These are phyloP conservation scores for Astatoreochromis straeleni DNA, from an alignment of 2,113 vertebrate genomes.

Conservation along the genomic window DNA sequence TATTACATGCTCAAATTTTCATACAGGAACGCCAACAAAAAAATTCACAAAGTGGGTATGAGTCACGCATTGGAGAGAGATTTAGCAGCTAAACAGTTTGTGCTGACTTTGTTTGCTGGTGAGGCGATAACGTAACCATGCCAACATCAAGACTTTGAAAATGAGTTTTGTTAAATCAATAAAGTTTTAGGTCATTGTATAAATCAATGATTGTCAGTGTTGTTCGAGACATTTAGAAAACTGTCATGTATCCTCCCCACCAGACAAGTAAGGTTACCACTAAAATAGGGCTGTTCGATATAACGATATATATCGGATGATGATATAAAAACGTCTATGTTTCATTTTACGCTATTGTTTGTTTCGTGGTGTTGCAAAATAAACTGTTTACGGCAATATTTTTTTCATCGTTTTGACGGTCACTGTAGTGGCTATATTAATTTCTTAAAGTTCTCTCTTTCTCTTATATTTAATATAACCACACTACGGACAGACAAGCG, in stretches of 20 bases:
- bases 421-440: background rate
- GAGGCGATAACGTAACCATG: background rate
- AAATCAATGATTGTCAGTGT: background rate
- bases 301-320: background rate
- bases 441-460: background rate
- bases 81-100: background rate
- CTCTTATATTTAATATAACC: rapidly evolving
- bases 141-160: background rate
- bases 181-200: background rate
- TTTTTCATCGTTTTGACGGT: too few relatives aligned
- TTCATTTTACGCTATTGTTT: rapidly evolving
- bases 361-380: background rate
- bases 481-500: rapidly evolving
- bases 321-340: rapidly evolving
- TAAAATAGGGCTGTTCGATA: background rate
- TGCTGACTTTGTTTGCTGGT: background rate
- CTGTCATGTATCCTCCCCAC: background rate
- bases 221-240: background rate
- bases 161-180: background rate
- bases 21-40: background rate
- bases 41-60: background rate
- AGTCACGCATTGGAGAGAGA: background rate
- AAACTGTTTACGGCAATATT: background rate
- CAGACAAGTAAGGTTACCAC: background rate
- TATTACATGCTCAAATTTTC: background rate